Evolutionary conservation across 1,140 invertebrate species (phyloP), one percentile per base, ranked within the genome.

Genomic region (Arion vulgaris): DNA sequence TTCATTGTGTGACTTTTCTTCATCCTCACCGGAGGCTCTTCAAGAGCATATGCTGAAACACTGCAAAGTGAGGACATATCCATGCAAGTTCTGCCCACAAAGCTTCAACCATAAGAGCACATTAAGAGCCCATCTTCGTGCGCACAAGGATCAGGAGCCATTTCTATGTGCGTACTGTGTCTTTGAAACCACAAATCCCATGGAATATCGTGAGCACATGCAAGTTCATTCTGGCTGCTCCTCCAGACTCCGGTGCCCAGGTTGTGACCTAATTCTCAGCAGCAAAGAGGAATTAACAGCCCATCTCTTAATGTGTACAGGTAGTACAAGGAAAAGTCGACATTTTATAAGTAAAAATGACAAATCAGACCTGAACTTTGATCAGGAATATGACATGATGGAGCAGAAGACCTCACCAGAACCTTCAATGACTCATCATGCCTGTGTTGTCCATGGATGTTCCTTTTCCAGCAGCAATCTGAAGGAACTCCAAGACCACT

Each of bases 21-120:
- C 91, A 0, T 83, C 86, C n/a, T 89, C 89, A 0, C 90, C 87
- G 77, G 90, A 90, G 80, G 82, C 82, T 34, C 83, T 92, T 38
- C 91, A 92, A 73, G 88, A 88, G 76, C 91, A 92, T 81, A 92
- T 92, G 91, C 89, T 92, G 19, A 87, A 91, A 79, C 91, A 92
- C 81, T 92, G 91, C 76, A 92, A 92, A 84, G 87, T 90, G 13
- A 82, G 91, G 23, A 91, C 89, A 7, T 92, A 90, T 73, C 88
- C 90, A 82, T 92, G 91, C 82, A 91, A 91, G 78, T 82, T 89
- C 17, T 92, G 91, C 86, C 83, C 85, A 28, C 87, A 88, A 51
- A 85, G 82, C 28, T 92, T 92, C 76, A 91, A 91, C 84, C 91
- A 91, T 79, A 92, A 92, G 77, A 91, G 90, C 85, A 90, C 91